phyloP scores from a whole-genome alignment of 2,797 vertebrate genomes.

The Selene dorsalis region DNA sequence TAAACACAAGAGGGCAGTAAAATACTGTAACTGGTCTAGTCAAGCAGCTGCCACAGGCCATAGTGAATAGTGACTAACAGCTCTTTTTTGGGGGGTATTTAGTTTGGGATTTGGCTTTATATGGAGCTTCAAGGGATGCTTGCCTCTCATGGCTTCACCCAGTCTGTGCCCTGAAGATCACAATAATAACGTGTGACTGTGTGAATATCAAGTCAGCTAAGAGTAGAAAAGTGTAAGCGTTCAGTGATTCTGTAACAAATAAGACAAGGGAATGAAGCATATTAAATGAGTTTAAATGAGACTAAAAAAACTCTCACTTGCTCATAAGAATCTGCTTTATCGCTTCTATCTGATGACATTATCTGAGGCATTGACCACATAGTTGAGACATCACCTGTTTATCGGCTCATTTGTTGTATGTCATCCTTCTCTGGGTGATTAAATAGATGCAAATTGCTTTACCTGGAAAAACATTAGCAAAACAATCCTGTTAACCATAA shows the following conservation, averaged over 20 bases:
- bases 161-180: background rate
- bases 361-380: background rate
- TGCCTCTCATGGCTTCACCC: background rate
- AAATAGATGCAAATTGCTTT: background rate
- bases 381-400: background rate
- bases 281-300: background rate
- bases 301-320: no score
- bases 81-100: background rate
- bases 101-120: background rate
- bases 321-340: background rate
- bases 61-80: background rate
- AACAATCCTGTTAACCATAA: background rate
- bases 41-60: no score
- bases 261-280: background rate
- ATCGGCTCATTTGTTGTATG: background rate
- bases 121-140: background rate
- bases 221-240: background rate
- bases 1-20: slow-evolving; percentile 54
- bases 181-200: background rate
- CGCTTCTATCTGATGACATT: background rate
- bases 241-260: background rate
- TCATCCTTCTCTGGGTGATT: background rate
- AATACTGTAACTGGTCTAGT: background rate
- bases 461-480: background rate
- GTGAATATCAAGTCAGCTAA: background rate